These are phyloP conservation scores for Deilephila elpenor DNA, from an alignment of 2,888 invertebrate genomes.

Conservation along the genomic window DNA sequence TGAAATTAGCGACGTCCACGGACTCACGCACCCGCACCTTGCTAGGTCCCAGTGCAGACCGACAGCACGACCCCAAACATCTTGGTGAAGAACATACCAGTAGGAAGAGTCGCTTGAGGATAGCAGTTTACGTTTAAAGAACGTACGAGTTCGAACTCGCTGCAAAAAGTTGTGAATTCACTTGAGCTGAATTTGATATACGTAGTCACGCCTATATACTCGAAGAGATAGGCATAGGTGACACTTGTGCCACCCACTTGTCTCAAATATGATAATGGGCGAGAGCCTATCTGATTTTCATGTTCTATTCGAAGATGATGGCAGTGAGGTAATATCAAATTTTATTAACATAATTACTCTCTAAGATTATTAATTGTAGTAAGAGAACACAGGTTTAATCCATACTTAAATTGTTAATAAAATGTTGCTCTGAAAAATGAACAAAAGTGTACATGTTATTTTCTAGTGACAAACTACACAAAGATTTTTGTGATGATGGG, in stretches of 20 bases:
- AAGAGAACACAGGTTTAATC: background rate
- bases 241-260: too few species aligned
- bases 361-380: too few species aligned
- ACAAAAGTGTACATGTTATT: background rate
- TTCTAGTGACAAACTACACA: background rate
- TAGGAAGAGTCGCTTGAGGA: background rate
- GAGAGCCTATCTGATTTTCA: too few species aligned
- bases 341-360: too few species aligned
- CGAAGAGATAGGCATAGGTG: too few species aligned
- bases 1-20: constrained; percentile 48
- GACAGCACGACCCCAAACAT: background rate
- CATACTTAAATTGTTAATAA: background rate
- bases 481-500: constrained; percentile 10
- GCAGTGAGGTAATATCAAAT: too few species aligned
- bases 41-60: background rate
- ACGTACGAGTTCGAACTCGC: too few species aligned
- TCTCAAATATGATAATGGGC: too few species aligned
- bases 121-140: background rate
- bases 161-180: too few species aligned
- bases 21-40: constrained; percentile 13
- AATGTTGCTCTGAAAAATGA: background rate
- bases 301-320: too few species aligned
- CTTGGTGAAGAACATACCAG: background rate
- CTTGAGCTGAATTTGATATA: too few species aligned
- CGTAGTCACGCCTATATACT: too few species aligned